Conservation (phyloP, 1,140 invertebrate genomes). For the Megathymus violae region DNA sequence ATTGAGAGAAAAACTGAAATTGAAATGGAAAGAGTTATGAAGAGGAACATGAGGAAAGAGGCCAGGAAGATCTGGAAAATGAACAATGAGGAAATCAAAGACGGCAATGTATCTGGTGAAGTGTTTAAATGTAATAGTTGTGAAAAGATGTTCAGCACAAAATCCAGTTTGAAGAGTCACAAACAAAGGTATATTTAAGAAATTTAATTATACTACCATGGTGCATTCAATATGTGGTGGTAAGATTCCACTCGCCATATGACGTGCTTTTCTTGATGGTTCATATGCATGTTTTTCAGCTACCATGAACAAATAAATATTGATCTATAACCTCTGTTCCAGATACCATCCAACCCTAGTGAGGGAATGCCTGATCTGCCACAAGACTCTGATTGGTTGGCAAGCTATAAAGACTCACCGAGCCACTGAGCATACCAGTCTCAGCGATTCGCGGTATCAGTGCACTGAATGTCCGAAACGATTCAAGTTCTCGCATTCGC, state of each 20-base stretch:
- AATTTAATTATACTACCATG: too few relatives aligned
- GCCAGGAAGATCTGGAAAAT: constrained; percentile 48
- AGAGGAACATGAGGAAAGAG: constrained; percentile 52
- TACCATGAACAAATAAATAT: too few relatives aligned
- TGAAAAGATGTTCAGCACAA: constrained; percentile 59
- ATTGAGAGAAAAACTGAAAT: constrained; percentile 55
- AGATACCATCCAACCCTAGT: constrained; percentile 57
- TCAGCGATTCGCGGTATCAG: constrained; percentile 48
- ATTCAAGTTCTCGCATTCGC: constrained; percentile 71
- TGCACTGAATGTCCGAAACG: constrained; percentile 68
- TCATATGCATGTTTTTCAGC: too few relatives aligned
- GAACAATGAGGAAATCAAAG: constrained; percentile 53
- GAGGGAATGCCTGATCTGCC: constrained; percentile 61
- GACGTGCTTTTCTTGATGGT: too few relatives aligned
- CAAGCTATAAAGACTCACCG: constrained; percentile 50
- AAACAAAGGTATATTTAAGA: constrained; percentile 51
- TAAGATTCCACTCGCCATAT: too few relatives aligned
- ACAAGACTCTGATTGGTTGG: constrained; percentile 49
- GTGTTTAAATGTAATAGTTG: constrained; percentile 63
- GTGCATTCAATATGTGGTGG: too few relatives aligned
- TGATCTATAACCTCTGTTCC: too few relatives aligned
- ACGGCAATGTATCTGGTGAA: constrained; percentile 42
- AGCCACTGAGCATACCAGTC: constrained; percentile 46
- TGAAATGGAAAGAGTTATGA: constrained; percentile 53
- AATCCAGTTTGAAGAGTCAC: constrained; percentile 63